Conservation (phyloP, 2,888 invertebrate species). For the Psylliodes chrysocephalus region DNA sequence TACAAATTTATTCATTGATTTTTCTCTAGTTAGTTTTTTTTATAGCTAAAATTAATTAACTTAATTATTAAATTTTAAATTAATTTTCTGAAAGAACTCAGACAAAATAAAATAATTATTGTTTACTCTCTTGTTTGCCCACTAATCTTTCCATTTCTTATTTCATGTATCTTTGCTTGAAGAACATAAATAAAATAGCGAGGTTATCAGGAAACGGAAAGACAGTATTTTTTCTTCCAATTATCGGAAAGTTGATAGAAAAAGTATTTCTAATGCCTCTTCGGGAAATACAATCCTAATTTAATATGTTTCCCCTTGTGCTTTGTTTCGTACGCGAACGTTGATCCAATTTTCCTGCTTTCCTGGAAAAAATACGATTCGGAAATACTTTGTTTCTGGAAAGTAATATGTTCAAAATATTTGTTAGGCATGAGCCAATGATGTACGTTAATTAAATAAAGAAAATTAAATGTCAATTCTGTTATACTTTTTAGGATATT, state of each 20-base stretch:
- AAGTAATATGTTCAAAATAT: not conserved
- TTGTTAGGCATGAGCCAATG: not conserved
- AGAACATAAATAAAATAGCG: not conserved
- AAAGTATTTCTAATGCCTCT: constrained; percentile 10
- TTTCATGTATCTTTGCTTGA: no score
- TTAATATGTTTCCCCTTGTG: constrained; percentile 11
- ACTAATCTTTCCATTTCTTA: no score
- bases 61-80: no score
- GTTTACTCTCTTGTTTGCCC: no score
- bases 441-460: no score
- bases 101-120: no score
- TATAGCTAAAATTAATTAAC: no score
- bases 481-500: no score
- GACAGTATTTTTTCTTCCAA: not conserved
- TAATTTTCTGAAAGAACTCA: no score
- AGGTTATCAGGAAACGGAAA: not conserved
- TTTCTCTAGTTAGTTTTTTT: no score
- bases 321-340: constrained; percentile 2
- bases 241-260: constrained; percentile 13
- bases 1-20: no score
- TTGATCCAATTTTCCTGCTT: constrained; percentile 1
- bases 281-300: constrained; percentile 7
- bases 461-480: no score
- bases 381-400: not conserved
- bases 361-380: not conserved